Conservation (phyloP, 2,113 vertebrate genomes). For the Oxyura jamaicensis region DNA sequence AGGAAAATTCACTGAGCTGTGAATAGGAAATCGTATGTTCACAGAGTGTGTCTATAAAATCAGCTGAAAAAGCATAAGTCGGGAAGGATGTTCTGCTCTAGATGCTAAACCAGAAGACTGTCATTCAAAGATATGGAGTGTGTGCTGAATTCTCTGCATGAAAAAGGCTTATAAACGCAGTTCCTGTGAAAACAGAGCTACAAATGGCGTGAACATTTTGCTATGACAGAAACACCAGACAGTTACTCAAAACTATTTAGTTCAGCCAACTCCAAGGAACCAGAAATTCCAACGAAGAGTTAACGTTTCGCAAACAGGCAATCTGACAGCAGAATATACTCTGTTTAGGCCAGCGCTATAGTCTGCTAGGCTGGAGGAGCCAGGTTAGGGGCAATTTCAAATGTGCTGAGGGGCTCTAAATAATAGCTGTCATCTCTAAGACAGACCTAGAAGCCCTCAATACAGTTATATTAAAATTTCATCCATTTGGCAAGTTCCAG, state of each 20-base stretch:
- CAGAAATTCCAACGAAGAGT: not conserved
- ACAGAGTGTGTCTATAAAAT: not conserved
- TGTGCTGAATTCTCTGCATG: not conserved
- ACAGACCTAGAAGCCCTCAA: not conserved
- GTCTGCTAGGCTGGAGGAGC: not conserved
- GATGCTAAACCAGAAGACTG: not conserved
- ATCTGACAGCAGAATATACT: not conserved
- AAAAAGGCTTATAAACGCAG: not conserved
- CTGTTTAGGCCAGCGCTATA: not conserved
- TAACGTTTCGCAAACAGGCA: not conserved
- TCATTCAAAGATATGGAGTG: not conserved
- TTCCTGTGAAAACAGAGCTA: not conserved
- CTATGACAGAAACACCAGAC: not conserved
- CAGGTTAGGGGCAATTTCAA: not conserved
- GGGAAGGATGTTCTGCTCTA: not conserved
- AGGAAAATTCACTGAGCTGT: not conserved
- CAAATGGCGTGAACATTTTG: not conserved
- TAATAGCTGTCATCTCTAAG: not conserved
- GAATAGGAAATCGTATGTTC: conserved; percentile 14
- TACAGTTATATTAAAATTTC: not conserved
- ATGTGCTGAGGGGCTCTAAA: not conserved
- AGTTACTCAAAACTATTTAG: not conserved
- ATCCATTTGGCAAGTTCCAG: not conserved
- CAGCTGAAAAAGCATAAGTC: not conserved
- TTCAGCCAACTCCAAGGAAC: not conserved